A percentile compares a stretch with the other conserved stretches of the same genome.
phyloP scores from a whole-genome alignment of 64 coral and sea anemone species.

The Anthopleura sola region DNA sequence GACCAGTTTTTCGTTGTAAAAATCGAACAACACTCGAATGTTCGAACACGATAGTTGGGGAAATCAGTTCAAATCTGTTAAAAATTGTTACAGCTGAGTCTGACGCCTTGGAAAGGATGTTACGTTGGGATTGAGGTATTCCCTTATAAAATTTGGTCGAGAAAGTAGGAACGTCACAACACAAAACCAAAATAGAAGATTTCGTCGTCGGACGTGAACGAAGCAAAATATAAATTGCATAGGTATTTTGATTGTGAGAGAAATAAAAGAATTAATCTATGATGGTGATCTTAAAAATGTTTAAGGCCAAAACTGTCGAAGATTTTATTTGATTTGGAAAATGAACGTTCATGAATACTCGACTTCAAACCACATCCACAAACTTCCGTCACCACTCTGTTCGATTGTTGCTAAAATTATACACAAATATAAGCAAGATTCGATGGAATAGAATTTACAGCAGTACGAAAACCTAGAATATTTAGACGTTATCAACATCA shows the following conservation, averaged over 20 bases:
- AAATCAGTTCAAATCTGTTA: neutral
- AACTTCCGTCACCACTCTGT: neutral
- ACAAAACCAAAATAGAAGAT: slow-evolving; percentile 6
- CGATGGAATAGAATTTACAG: neutral
- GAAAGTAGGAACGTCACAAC: neutral
- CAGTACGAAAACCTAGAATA: neutral
- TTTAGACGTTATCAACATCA: neutral
- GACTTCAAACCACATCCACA: slow-evolving; percentile 3
- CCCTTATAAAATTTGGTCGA: slow-evolving; percentile 5
- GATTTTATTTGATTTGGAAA: neutral
- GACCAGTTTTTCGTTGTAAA: neutral
- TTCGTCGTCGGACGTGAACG: neutral
- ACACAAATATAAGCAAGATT: slow-evolving; percentile 1
- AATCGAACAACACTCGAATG: neutral
- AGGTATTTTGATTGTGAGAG: neutral
- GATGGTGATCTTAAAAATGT: neutral
- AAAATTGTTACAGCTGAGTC: neutral
- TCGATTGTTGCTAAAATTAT: slow-evolving; percentile 29
- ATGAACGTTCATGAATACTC: neutral
- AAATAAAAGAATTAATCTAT: neutral
- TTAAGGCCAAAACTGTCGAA: neutral
- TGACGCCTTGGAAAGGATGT: neutral
- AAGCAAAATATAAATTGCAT: neutral
- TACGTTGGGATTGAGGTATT: neutral
- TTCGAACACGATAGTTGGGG: neutral